These are phyloP conservation scores for Lampris megalopsis DNA, from an alignment of 2,113 vertebrate species.

Conservation along the genomic window DNA sequence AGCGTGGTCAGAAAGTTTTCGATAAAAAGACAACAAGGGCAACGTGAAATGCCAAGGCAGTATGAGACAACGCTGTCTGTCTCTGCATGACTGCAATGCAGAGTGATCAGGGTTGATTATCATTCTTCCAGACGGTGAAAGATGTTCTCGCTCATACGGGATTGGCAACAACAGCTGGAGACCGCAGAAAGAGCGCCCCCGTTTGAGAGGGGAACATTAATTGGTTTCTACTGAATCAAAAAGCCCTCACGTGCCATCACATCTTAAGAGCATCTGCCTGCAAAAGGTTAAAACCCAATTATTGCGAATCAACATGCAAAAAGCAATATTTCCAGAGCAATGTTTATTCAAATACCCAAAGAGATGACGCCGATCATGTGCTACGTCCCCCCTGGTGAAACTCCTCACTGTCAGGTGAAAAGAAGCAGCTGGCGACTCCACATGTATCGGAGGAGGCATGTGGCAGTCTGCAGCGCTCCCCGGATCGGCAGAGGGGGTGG, in stretches of 20 bases:
- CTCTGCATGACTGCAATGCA: too few species aligned
- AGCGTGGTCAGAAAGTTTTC: background rate
- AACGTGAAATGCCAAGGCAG: too few species aligned
- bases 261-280: background rate
- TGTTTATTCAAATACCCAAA: constrained; percentile 19
- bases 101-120: too few species aligned
- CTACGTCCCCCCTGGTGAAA: too few species aligned
- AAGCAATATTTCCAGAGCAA: constrained; percentile 28
- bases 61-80: too few species aligned
- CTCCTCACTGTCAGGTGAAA: too few species aligned
- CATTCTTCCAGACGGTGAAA: too few species aligned
- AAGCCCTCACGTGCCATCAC: background rate
- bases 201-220: constrained; percentile 3
- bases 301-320: constrained; percentile 1
- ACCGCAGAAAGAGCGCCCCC: background rate
- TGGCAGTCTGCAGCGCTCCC: too few species aligned
- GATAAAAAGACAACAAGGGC: too few species aligned
- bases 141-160: background rate
- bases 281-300: background rate
- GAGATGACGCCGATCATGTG: background rate
- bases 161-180: background rate
- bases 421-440: too few species aligned
- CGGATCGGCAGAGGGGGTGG: too few species aligned
- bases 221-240: constrained; percentile 15
- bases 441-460: too few species aligned